phyloP scores from a whole-genome alignment of 1,140 invertebrate genomes.

The Luehdorfia chinensis region DNA sequence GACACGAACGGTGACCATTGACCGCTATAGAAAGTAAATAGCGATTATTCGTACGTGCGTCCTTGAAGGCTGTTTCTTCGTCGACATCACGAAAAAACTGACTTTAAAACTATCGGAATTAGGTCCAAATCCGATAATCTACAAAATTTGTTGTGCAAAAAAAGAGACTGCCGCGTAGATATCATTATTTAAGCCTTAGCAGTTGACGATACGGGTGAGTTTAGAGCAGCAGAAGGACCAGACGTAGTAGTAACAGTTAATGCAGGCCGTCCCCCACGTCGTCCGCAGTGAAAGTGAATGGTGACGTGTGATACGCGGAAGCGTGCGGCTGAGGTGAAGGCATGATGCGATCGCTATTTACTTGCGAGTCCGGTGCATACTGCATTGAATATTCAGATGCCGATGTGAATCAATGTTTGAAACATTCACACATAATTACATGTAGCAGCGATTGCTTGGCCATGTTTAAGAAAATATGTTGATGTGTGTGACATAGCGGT shows the following conservation, averaged over 20 bases:
- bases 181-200: conserved; percentile 30
- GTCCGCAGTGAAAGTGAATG: conserved; percentile 59
- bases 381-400: conserved; percentile 2
- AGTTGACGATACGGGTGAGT: conserved; percentile 28
- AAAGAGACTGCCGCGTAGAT: conserved; percentile 20
- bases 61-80: conserved; percentile 49
- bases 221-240: conserved; percentile 19
- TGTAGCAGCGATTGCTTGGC: too few relatives aligned
- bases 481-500: too few relatives aligned
- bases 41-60: conserved; percentile 40
- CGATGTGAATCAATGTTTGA: not conserved
- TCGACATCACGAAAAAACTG: conserved; percentile 27
- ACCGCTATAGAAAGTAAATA: conserved; percentile 70
- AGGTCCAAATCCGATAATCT: conserved; percentile 30
- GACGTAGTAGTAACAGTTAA: conserved; percentile 26
- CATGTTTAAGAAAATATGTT: too few relatives aligned
- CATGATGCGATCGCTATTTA: conserved; percentile 46
- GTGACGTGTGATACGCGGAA: conserved; percentile 63
- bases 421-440: not conserved
- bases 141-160: conserved; percentile 29
- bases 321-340: conserved; percentile 50
- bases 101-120: conserved; percentile 30
- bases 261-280: conserved; percentile 15
- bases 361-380: not conserved
- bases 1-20: conserved; percentile 44